Conservation (phyloP, 2,888 invertebrate species). For the Dioctria linearis region DNA sequence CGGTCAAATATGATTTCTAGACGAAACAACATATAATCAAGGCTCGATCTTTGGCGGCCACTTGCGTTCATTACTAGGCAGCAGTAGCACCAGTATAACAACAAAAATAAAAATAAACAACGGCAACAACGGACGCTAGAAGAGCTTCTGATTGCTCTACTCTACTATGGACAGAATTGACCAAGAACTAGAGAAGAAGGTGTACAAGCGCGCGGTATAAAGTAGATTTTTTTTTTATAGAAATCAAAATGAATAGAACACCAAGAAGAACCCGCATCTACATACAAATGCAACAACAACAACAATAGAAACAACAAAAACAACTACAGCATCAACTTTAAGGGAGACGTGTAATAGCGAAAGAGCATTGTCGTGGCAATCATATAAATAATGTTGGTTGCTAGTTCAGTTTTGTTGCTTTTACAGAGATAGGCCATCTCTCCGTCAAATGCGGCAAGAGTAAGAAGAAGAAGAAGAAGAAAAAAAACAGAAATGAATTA, state of each 20-base stretch:
- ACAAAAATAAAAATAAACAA: too few species aligned
- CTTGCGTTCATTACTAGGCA: conserved; percentile 31
- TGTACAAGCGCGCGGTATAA: neutral
- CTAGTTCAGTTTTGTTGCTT: conserved; percentile 37
- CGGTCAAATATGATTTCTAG: conserved; percentile 31
- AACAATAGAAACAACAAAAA: too few species aligned
- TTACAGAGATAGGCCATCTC: neutral
- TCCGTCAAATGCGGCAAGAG: neutral
- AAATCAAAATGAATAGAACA: conserved; percentile 15
- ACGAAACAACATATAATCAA: conserved; percentile 43
- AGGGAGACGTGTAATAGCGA: conserved; percentile 9
- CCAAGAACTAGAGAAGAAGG: conserved; percentile 14
- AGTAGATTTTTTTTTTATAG: neutral
- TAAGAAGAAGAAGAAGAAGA: conserved; percentile 35
- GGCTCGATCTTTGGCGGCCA: conserved; percentile 37
- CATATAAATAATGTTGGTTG: conserved; percentile 49
- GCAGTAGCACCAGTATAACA: too few species aligned
- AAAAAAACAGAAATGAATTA: conserved; percentile 51
- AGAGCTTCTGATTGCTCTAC: conserved; percentile 36
- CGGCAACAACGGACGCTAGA: neutral
- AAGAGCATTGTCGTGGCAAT: conserved; percentile 49
- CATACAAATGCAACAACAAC: too few species aligned
- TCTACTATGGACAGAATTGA: neutral
- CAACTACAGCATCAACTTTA: too few species aligned
- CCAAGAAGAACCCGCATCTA: conserved; percentile 1